Evolutionary conservation across 2,888 invertebrate genomes (phyloP), one percentile per base, ranked within the genome.

Genomic region (Barypeithes pellucidus): DNA sequence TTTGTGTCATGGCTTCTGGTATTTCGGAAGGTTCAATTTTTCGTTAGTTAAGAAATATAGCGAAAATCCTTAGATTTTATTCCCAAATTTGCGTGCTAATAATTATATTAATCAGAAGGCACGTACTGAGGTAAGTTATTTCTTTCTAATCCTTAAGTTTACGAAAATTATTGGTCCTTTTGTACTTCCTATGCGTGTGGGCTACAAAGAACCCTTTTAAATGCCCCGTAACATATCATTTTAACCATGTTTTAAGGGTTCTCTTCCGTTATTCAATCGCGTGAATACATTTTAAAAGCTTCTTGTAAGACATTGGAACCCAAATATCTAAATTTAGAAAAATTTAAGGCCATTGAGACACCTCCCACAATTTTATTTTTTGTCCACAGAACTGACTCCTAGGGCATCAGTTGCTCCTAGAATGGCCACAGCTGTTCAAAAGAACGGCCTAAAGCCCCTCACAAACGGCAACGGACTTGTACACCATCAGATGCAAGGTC

Each of bases 391-490:
- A 69, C 59, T 68, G 60, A 59, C 41, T 68, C 59, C 50, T 41
- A 63, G 52, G 62, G 63, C 68, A 61, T 63, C 29, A 14, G n/a
- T 67, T 65, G 63, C 76, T 80, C 79, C 47, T 72, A 76, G 76
- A 67, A 94, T 94, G 94, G 93, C 94, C 89, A 93, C 94, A 85
- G 91, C 93, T 88, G 89, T 94, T 86, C 94, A 94, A 86, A 93
- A 94, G 87, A 94, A 94, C 90, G 93, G 93, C 87, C 91, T 94
- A 86, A 93, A 93, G 88, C 89, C 91, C 84, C 88, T 93, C 80
- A 89, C 91, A 79, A 93, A 93, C 87, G 91, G 92, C 83, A 89
- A 84, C 76, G 82, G 84, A 54, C 78, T 86, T 73, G 85, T 85
- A 57, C 83, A 81, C 71, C 83, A 81, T 74, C 81, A 81, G 62